phyloP scores from a whole-genome alignment of 2,797 vertebrate genomes.

The Pangasius mekongensis region DNA sequence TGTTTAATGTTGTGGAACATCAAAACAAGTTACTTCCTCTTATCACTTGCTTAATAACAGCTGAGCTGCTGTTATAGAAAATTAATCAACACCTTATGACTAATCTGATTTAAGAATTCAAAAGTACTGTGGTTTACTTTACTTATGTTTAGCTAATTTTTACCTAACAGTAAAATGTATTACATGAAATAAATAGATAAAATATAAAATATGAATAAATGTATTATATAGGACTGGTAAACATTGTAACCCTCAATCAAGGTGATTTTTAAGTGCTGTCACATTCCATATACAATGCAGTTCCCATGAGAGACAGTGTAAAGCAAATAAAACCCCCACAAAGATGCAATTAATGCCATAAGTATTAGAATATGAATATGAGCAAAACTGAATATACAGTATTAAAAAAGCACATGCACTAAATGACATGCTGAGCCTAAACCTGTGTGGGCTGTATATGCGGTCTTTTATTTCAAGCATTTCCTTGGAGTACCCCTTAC shows the following conservation, averaged over 20 bases:
- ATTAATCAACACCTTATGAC: neutral
- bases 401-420: neutral
- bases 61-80: neutral
- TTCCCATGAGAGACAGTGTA: neutral
- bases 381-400: neutral
- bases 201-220: neutral
- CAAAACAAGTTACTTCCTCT: constrained; percentile 6
- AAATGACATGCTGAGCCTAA: neutral
- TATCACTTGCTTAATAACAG: neutral
- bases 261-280: neutral
- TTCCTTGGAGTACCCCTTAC: neutral
- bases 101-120: neutral
- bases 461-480: neutral
- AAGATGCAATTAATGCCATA: neutral
- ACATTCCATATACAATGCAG: neutral
- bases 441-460: neutral
- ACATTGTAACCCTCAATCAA: neutral
- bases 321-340: neutral
- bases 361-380: neutral
- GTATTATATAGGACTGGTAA: neutral
- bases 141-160: neutral
- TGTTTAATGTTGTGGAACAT: neutral
- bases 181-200: neutral
- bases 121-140: neutral
- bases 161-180: neutral